phyloP scores from a whole-genome alignment of 2,797 vertebrate genomes.

The Furcifer pardalis region DNA sequence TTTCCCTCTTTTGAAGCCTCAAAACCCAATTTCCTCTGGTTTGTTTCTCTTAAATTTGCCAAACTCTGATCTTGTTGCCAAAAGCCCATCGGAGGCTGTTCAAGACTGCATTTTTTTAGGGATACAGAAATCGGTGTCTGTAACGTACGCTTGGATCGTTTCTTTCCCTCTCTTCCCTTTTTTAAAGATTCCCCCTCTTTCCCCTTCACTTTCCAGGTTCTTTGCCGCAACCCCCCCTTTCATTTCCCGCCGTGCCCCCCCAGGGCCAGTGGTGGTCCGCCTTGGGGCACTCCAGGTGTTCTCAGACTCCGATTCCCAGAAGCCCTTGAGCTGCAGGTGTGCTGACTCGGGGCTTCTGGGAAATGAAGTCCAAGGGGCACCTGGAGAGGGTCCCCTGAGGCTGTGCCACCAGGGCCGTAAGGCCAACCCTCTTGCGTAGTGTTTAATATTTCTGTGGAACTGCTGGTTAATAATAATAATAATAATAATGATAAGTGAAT shows the following conservation, averaged over 20 bases:
- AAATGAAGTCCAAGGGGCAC: too few species aligned
- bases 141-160: constrained; percentile 49
- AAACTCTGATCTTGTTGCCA: constrained; percentile 55
- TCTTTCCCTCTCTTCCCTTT: constrained; percentile 23
- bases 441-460: constrained; percentile 88
- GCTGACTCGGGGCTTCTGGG: too few species aligned
- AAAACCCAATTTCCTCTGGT: constrained; percentile 18
- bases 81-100: constrained; percentile 36
- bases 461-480: constrained; percentile 72
- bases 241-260: constrained; percentile 80
- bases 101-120: constrained; percentile 38
- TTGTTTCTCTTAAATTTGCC: constrained; percentile 34
- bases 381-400: too few species aligned
- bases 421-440: constrained; percentile 82
- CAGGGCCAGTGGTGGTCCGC: too few species aligned
- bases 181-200: not conserved
- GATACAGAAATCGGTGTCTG: constrained; percentile 35
- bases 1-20: not conserved
- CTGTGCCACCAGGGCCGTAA: too few species aligned
- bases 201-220: not conserved
- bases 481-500: constrained; percentile 52
- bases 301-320: too few species aligned
- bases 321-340: too few species aligned
- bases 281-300: too few species aligned
- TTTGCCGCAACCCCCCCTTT: constrained; percentile 3